Percentiles rank a stretch among this genome's conserved stretches.
These are phyloP conservation scores for Diabrotica virgifera DNA, from an alignment of 1,140 invertebrate species.

Conservation along the genomic window DNA sequence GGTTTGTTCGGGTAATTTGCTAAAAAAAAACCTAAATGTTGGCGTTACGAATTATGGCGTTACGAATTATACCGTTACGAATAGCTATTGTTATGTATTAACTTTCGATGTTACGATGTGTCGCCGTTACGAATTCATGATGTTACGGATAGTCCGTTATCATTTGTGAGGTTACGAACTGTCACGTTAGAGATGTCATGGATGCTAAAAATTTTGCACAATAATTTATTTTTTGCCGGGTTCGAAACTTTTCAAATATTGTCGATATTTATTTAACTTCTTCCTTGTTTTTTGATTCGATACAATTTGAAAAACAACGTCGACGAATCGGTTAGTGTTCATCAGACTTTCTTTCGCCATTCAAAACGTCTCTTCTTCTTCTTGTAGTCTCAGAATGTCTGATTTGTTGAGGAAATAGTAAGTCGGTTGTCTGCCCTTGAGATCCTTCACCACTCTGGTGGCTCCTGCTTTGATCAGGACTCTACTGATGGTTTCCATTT, in stretches of 20 bases:
- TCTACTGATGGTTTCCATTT: constrained; percentile 74
- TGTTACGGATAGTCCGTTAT: too few species aligned
- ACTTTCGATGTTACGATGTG: too few species aligned
- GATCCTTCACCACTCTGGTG: constrained; percentile 76
- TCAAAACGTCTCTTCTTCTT: constrained; percentile 68
- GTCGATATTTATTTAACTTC: background rate
- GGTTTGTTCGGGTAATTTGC: too few species aligned
- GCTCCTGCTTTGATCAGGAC: constrained; percentile 79
- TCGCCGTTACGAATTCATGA: too few species aligned
- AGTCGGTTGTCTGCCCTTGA: constrained; percentile 84
- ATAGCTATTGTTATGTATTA: too few species aligned
- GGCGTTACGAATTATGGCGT: too few species aligned
- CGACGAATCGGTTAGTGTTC: background rate
- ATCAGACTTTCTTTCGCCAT: background rate
- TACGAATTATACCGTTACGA: too few species aligned
- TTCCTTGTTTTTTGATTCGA: background rate
- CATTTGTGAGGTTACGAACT: too few species aligned
- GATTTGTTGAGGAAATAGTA: constrained; percentile 91
- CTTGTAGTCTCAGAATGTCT: constrained; percentile 77
- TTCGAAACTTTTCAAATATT: background rate
- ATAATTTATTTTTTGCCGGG: background rate
- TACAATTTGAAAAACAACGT: background rate
- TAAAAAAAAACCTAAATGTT: too few species aligned
- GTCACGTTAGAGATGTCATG: too few species aligned
- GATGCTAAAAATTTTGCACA: background rate